Conservation (phyloP, 2,797 vertebrate genomes). For the Hyperoplus lanceolatus region DNA sequence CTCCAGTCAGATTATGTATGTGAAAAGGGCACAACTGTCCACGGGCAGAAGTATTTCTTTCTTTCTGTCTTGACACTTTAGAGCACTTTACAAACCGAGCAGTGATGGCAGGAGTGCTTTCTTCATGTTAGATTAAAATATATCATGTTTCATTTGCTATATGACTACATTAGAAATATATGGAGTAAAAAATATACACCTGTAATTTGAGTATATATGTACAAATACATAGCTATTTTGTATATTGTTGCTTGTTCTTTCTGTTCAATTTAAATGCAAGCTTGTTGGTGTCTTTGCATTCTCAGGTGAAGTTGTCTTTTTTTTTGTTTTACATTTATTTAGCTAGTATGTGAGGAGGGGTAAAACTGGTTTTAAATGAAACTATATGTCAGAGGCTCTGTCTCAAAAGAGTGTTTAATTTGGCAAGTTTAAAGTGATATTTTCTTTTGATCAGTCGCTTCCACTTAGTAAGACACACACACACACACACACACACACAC, state of each 20-base stretch:
- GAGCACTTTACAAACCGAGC: slow-evolving; percentile 84
- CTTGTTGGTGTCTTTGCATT: slow-evolving; percentile 81
- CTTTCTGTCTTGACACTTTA: slow-evolving; percentile 60
- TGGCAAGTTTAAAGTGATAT: slow-evolving; percentile 32
- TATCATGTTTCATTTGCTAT: slow-evolving; percentile 73
- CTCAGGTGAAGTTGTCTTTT: slow-evolving; percentile 79
- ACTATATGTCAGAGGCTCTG: slow-evolving; percentile 17
- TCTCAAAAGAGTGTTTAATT: slow-evolving; percentile 24
- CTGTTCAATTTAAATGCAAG: slow-evolving; percentile 77
- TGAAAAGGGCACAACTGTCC: slow-evolving; percentile 50
- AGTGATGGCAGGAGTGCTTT: slow-evolving; percentile 71
- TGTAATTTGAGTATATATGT: slow-evolving; percentile 81
- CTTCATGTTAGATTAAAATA: slow-evolving; percentile 64
- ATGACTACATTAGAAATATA: slow-evolving; percentile 72
- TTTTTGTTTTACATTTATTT: slow-evolving; percentile 24
- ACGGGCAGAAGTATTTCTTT: slow-evolving; percentile 43
- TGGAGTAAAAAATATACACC: slow-evolving; percentile 67
- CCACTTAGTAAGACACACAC: slow-evolving; percentile 23
- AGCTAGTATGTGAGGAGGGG: slow-evolving; percentile 46
- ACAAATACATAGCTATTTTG: slow-evolving; percentile 84
- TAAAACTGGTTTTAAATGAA: slow-evolving; percentile 33
- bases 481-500: no score
- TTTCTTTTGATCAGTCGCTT: slow-evolving; percentile 38
- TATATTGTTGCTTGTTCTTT: slow-evolving; percentile 81
- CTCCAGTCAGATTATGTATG: slow-evolving; percentile 29